These are phyloP conservation scores for Acridotheres tristis DNA, from an alignment of 2,797 vertebrate genomes.

Conservation along the genomic window DNA sequence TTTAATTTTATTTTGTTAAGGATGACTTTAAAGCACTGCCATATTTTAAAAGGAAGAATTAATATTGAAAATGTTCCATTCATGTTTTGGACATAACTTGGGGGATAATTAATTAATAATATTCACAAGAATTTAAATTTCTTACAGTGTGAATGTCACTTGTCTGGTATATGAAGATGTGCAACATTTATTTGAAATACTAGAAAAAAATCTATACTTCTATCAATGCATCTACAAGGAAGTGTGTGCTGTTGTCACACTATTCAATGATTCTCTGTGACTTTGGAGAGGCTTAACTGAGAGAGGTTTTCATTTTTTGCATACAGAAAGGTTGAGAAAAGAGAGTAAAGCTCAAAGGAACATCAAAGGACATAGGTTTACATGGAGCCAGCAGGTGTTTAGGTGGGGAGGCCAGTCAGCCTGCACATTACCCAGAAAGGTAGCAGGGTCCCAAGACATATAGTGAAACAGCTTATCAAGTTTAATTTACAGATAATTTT, in stretches of 20 bases:
- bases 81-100: not conserved
- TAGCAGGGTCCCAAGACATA: not conserved
- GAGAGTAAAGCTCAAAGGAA: not conserved
- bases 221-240: not conserved
- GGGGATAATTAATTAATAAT: not conserved
- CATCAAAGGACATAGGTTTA: not conserved
- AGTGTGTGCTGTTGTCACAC: not conserved
- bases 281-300: not conserved
- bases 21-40: not conserved
- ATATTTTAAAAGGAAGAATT: not conserved
- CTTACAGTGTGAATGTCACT: not conserved
- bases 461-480: not conserved
- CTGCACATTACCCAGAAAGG: not conserved
- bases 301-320: not conserved
- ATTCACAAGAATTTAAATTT: not conserved
- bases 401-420: not conserved
- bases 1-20: not conserved
- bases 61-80: not conserved
- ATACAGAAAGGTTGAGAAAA: not conserved
- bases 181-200: not conserved
- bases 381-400: not conserved
- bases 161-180: not conserved
- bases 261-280: not conserved
- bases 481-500: not conserved
- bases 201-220: not conserved